Base-by-base conservation (phyloP, 2,888 invertebrate genomes). In the Biston betularia region DNA sequence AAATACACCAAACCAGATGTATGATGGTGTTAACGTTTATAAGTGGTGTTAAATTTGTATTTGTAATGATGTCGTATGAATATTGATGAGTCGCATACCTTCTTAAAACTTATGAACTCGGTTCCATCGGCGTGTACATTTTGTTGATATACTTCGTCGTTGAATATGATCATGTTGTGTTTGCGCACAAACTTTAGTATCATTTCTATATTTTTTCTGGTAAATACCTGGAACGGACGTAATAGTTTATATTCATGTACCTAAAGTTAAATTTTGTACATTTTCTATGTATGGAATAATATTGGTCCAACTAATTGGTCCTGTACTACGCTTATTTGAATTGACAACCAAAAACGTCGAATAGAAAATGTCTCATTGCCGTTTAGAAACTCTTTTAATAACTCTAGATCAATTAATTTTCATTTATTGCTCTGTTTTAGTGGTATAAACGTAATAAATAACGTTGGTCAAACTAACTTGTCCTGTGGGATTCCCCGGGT, bases 401-500 rank as follows among this genome's bases (percentile, higher is more conserved):
- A 35, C 35, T 4, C 9, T 38, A 24, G 0, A 4, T 38, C 38
- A 38, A 9, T 38, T 38, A 4, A 38, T 38, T 38, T 38, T 38
- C 38, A 4, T 38, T 6, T 9, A 38, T 38, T 38, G 6, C 6
- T 6, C 38, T 38, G 3, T 9, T 38, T 38, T 8, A 8, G 38
- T 38, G 6, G 38, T 38, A n/a, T 14, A 24, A 5, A 46, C 11
- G 1, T 24, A 11, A 34, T 11, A 34, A 49, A 49, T 33, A 49
- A 50, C 10, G 3, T 11, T 34, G n/a, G 50, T n/a, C 50, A n/a
- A 9, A 52, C 54, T 42, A 6, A 90, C 92, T 91, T 97, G 97
- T 5, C 99, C 99, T 7, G 99, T 99, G n/a, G 99, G 99, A 93
- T 99, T 99, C 56, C 99, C 99, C 0, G 99, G 99, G 94, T 99